These are phyloP conservation scores for Drosophila flavopinicola DNA, from an alignment of 2,888 invertebrate species.

Conservation along the genomic window DNA sequence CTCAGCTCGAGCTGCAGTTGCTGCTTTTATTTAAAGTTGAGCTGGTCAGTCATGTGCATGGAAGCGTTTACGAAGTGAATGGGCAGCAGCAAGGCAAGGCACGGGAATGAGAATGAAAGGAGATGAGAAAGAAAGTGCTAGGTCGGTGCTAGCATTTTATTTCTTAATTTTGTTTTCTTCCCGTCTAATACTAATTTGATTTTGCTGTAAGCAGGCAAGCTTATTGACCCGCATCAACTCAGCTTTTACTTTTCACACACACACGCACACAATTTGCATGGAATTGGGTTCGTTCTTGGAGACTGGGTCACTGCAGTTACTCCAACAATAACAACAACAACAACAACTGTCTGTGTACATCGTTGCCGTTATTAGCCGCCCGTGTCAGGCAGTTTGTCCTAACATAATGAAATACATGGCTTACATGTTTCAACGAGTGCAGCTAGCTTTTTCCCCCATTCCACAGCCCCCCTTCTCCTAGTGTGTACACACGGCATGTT, in stretches of 20 bases:
- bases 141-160: constrained; percentile 57
- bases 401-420: constrained; percentile 78
- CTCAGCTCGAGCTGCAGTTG: constrained; percentile 41
- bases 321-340: constrained; percentile 17
- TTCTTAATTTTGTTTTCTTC: constrained; percentile 70
- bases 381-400: constrained; percentile 77
- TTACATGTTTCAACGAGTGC: constrained; percentile 62
- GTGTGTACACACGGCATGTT: constrained; percentile 33
- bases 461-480: neutral
- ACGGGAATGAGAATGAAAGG: neutral
- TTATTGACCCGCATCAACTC: constrained; percentile 67
- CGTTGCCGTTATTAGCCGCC: constrained; percentile 68
- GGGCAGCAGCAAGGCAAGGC: neutral
- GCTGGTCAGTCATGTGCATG: constrained; percentile 75
- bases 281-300: constrained; percentile 34
- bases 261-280: constrained; percentile 42
- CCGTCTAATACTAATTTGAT: constrained; percentile 74
- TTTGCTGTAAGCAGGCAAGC: constrained; percentile 64
- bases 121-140: constrained; percentile 3
- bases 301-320: constrained; percentile 28
- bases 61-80: constrained; percentile 52
- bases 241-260: constrained; percentile 44
- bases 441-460: neutral
- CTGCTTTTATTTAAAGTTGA: constrained; percentile 69
- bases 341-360: constrained; percentile 20